These are phyloP conservation scores for Phyllopteryx taeniolatus DNA, from an alignment of 2,113 vertebrate genomes.

Conservation along the genomic window DNA sequence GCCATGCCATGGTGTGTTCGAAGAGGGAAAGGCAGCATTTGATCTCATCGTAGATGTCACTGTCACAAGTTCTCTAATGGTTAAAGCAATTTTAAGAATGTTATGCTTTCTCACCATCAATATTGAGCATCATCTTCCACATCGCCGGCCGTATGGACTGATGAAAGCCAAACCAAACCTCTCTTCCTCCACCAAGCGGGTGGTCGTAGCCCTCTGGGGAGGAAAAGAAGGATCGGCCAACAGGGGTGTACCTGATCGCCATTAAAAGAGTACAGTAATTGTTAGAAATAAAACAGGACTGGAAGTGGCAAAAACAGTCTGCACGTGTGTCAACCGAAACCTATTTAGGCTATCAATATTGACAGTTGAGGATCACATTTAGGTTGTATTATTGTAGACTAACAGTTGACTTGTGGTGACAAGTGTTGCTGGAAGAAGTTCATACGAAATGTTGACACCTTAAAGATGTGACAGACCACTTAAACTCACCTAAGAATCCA, in stretches of 20 bases:
- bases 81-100: not conserved
- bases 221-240: slow-evolving; percentile 98
- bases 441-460: too few species aligned
- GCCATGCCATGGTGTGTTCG: not conserved
- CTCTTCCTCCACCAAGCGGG: slow-evolving; percentile 92
- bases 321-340: not conserved
- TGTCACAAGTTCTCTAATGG: not conserved
- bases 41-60: not conserved
- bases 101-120: slow-evolving; percentile 82
- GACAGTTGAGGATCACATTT: not conserved
- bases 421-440: too few species aligned
- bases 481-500: too few species aligned
- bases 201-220: slow-evolving; percentile 98
- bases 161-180: slow-evolving; percentile 99
- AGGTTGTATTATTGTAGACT: too few species aligned
- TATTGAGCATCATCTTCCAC: slow-evolving; percentile 99
- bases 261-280: not conserved
- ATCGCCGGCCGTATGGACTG: slow-evolving; percentile 97
- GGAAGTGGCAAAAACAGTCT: too few species aligned
- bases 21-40: not conserved
- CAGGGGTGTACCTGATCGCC: slow-evolving; percentile 87
- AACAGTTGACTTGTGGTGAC: too few species aligned
- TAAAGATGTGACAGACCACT: too few species aligned
- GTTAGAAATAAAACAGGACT: not conserved
- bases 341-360: not conserved